Evolutionary conservation across 1,140 invertebrate genomes (phyloP), one percentile per base, ranked within the genome.

Genomic region (Antheraea mylitta): DNA sequence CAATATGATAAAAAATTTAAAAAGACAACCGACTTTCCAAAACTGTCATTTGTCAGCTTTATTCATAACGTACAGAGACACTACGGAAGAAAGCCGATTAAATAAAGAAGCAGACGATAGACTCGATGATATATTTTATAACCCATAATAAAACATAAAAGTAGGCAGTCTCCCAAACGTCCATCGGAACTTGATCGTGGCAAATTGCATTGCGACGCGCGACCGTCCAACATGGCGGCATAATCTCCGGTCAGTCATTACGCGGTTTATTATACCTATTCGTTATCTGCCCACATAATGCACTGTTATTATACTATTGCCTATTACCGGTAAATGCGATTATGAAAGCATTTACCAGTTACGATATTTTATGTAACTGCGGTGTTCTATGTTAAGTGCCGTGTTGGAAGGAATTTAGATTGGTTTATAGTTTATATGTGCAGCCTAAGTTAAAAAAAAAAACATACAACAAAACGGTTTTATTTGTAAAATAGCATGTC

Each of bases 301-400:
- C 45, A 53, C 45, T 53, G 45, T 53, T 53, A 53, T 53, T 53
- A 53, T 53, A 53, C 45, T 53, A 53, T 53, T 53, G 45, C 45
- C 16, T 53, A 53, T 53, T 53, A 53, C 16, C 11, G 11, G 11
- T 53, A 53, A 53, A 53, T 53, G 45, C 11, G 45, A 53, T 53
- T 53, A 53, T 53, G 45, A 53, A 53, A 13, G 45, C 45, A 53
- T 53, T 53, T 53, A 53, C 45, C 4, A 53, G 11, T 53, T 53
- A 13, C 45, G 16, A 53, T 53, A 53, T 53, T 53, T 53, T 53
- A 53, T 53, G 45, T 53, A 53, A 53, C 45, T 16, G 16, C 16
- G 45, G 5, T 53, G 45, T n/a, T 53, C 45, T 16, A n/a, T 16
- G 45, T 16, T 53, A 53, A 6, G 16, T 53, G 11, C 16, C 9